Evolutionary conservation across 1,140 invertebrate genomes (phyloP), one percentile per base, ranked within the genome.

Genomic region (Drosophila auraria): DNA sequence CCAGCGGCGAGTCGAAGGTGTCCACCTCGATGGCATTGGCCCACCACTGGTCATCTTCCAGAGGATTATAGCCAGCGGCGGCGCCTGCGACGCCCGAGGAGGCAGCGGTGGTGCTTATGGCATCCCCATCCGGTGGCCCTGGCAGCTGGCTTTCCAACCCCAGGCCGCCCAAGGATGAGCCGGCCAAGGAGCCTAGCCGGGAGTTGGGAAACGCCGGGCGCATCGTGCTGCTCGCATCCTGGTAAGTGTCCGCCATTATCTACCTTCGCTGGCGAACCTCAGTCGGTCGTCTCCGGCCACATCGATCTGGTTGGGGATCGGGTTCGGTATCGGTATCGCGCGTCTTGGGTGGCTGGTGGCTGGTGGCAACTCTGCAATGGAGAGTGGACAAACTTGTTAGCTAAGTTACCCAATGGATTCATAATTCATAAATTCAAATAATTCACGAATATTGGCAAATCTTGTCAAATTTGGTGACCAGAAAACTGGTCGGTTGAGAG

Each of bases 1-100:
- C 94, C 65, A 95, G 93, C 75, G 94, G 94, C 77, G 94, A 94
- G 36, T 93, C 92, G 65, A 93, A 93, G 58, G 92, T 93, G 78
- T 93, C 92, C 92, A 93, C 92, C 76, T 93, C 92, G 56, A 93
- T 93, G 71, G 92, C 92, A 91, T 93, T 93, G 73, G 87, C 82
- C 92, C 92, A 93, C 92, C 92, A 93, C 44, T 93, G 82, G 23
- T 89, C 92, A 47, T 93, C 90, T 44, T 83, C 78, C 23, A 87
- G 45, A 38, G 83, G 83, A 87, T 91, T 87, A 49, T 87, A 84
- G 36, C 61, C 81, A n/a, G 50, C 27, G 63, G 27, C 50, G n/a
- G n/a, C 12, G 17, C 44, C 36, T 15, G 50, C 40, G 44, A 42
- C 30, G 33, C 33, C 63, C n/a, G 36, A 27, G 20, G 63, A 51